Evolutionary conservation across 2,888 invertebrate species (phyloP).

Genomic region (Blastobasis lacticolella): DNA sequence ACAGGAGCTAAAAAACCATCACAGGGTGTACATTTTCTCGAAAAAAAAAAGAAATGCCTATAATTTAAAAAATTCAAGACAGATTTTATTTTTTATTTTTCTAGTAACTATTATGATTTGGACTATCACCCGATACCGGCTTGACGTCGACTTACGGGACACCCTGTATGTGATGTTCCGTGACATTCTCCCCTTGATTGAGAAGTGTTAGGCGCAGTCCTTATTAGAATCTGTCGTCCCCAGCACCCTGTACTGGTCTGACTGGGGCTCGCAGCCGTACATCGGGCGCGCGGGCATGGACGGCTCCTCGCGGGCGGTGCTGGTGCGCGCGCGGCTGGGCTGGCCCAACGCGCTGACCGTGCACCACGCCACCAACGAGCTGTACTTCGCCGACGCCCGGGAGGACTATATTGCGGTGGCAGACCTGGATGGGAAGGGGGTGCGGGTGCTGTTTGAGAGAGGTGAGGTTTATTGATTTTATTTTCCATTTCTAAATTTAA

Average conservation of each 20-base stretch:
- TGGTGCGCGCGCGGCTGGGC: slow-evolving; percentile 79
- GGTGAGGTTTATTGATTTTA: slow-evolving; percentile 37
- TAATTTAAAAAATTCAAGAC: too few species aligned
- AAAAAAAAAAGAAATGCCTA: too few species aligned
- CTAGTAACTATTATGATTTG: too few species aligned
- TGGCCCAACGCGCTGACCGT: slow-evolving; percentile 94
- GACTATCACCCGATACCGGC: too few species aligned
- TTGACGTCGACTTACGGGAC: too few species aligned
- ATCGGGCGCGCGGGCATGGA: slow-evolving; percentile 92
- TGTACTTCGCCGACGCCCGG: slow-evolving; percentile 92
- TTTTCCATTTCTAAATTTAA: neutral
- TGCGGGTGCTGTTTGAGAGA: slow-evolving; percentile 80
- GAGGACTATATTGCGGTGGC: slow-evolving; percentile 90
- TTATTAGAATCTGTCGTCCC: too few species aligned
- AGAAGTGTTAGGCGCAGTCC: too few species aligned
- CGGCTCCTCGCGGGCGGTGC: slow-evolving; percentile 77
- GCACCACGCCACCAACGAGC: slow-evolving; percentile 80
- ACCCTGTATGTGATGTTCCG: too few species aligned
- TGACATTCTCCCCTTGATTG: too few species aligned
- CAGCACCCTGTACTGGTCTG: slow-evolving; percentile 86
- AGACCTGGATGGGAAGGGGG: slow-evolving; percentile 84
- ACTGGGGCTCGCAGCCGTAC: slow-evolving; percentile 88
- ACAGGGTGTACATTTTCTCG: too few species aligned
- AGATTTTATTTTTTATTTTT: too few species aligned
- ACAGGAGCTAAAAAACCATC: too few species aligned